Evolutionary conservation across 2,797 vertebrate species (phyloP).

Genomic region (Catamblyrhynchus diadema): DNA sequence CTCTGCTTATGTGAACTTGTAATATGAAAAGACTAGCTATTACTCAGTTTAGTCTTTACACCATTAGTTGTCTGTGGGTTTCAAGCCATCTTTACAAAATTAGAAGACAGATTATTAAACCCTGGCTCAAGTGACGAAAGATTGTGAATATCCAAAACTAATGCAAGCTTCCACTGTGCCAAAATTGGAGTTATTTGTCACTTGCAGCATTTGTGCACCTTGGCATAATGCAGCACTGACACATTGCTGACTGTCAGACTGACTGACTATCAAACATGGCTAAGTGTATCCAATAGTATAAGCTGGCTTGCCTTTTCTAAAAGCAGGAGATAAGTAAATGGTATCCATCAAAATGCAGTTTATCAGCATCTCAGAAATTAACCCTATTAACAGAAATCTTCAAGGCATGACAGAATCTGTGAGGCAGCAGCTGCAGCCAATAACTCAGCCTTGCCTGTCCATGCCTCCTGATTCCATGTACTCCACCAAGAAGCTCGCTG

Average conservation of each 20-base stretch:
- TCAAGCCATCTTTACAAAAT: neutral
- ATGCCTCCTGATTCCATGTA: neutral
- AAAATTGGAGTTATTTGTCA: slow-evolving; percentile 13
- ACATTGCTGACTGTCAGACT: slow-evolving; percentile 28
- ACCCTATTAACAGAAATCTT: slow-evolving; percentile 24
- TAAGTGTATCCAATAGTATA: slow-evolving; percentile 22
- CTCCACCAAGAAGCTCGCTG: neutral
- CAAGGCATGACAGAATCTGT: neutral
- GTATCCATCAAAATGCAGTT: neutral
- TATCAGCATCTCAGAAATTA: neutral
- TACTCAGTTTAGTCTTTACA: neutral
- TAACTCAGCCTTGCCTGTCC: neutral
- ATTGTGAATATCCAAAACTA: slow-evolving; percentile 20
- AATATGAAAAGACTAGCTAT: neutral
- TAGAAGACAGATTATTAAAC: neutral
- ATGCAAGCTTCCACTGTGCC: neutral
- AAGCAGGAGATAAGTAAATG: neutral
- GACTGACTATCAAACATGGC: neutral
- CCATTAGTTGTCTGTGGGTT: neutral
- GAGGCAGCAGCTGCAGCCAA: neutral
- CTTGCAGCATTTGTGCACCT: slow-evolving; percentile 17
- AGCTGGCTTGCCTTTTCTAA: slow-evolving; percentile 4
- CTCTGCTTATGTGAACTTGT: neutral
- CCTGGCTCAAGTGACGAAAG: neutral
- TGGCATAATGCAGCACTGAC: neutral